These are phyloP conservation scores for Microcebus jonahi DNA, from an alignment of 2,113 vertebrate species.

Conservation along the genomic window DNA sequence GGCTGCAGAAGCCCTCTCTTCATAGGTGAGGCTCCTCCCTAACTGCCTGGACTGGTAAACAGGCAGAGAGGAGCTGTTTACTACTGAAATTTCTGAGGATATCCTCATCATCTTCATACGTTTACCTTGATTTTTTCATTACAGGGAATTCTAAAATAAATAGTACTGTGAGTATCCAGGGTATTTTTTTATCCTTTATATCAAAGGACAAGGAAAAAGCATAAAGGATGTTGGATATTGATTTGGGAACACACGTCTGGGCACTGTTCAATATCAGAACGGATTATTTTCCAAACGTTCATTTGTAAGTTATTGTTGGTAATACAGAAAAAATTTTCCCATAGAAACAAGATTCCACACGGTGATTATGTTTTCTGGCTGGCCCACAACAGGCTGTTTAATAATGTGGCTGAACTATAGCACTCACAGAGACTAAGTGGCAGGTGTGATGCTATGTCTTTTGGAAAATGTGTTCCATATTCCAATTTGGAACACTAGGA, in stretches of 20 bases:
- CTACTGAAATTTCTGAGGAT: not conserved
- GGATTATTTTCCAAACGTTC: conserved; percentile 28
- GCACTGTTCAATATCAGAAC: not conserved
- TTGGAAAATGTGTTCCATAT: conserved; percentile 48
- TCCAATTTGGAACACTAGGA: conserved; percentile 42
- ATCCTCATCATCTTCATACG: not conserved
- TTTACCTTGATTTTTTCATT: not conserved
- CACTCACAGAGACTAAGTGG: conserved; percentile 37
- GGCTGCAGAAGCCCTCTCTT: not conserved
- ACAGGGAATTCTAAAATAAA: not conserved
- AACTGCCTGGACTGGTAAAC: not conserved
- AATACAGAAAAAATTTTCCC: conserved; percentile 28
- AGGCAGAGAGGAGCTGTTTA: not conserved
- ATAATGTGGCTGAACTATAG: conserved; percentile 20
- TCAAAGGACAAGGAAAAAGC: not conserved
- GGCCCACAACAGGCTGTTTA: conserved; percentile 5
- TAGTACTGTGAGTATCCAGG: not conserved
- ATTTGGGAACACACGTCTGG: not conserved
- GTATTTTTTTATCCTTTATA: not conserved
- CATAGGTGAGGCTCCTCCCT: not conserved
- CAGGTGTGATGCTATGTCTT: not conserved
- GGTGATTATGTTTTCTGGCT: conserved; percentile 1
- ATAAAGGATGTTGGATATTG: not conserved
- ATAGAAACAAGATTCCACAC: not conserved
- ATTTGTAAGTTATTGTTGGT: conserved; percentile 22